These are phyloP conservation scores for Odontamblyopus lacepedii DNA, from an alignment of 2,797 vertebrate species.

Conservation along the genomic window DNA sequence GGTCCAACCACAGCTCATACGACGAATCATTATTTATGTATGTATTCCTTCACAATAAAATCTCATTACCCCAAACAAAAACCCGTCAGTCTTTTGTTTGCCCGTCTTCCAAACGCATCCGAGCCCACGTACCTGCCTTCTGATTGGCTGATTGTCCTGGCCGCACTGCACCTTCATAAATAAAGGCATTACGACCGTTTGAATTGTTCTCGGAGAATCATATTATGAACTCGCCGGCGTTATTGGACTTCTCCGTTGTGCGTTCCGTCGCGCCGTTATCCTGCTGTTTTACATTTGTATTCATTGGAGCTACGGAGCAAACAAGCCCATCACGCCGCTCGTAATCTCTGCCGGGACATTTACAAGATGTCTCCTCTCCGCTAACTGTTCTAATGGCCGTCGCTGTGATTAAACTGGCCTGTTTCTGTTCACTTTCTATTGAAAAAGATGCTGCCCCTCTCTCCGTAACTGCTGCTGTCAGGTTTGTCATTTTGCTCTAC, in stretches of 20 bases:
- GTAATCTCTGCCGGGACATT: constrained; percentile 10
- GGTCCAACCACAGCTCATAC: no score
- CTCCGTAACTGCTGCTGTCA: no score
- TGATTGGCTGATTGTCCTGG: not conserved
- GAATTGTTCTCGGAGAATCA: not conserved
- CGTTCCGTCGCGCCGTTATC: constrained; percentile 11
- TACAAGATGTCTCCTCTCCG: constrained; percentile 3
- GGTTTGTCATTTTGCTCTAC: no score
- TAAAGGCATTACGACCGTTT: not conserved
- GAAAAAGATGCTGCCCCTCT: no score
- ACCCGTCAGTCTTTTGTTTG: not conserved
- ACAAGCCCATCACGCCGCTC: constrained; percentile 4
- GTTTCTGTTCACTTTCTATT: not conserved
- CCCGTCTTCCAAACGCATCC: not conserved
- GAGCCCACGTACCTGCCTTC: not conserved
- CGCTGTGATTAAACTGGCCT: not conserved
- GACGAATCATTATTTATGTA: not conserved
- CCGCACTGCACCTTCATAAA: not conserved
- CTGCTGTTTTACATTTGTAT: constrained; percentile 9
- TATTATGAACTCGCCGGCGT: not conserved
- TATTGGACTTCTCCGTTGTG: not conserved
- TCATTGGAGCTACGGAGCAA: constrained; percentile 6
- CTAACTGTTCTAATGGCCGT: not conserved
- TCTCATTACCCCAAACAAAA: not conserved
- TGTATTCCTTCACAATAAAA: not conserved